Evolutionary conservation across 2,888 invertebrate genomes (phyloP), one percentile per base, ranked within the genome.

Genomic region (Cheilosia vulpina): DNA sequence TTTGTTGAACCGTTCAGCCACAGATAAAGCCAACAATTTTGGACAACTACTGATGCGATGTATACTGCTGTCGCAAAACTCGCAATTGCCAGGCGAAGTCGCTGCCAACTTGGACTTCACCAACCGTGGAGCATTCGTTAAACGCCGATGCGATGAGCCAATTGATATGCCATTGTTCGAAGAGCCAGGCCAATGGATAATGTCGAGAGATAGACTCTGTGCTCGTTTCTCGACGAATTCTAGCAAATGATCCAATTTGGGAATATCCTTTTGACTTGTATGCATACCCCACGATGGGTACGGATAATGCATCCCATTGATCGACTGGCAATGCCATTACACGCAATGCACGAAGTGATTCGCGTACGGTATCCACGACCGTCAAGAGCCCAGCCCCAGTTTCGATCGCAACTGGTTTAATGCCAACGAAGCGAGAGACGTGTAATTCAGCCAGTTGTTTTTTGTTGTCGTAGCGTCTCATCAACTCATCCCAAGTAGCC

Each of bases 1-100:
- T 41, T 72, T 62, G 15, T 52, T 50, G 52, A 72, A 72, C 2
- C 60, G 60, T 50, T 73, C 73, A 55, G 73, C 63, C 65, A 75
- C 66, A 19, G 62, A 19, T 3, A 63, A 9, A 13, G 9, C 31
- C 27, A 60, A 1, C 41, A 60, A 60, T 41, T 55, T 73, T 4
- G 63, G 55, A 21, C 57, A 66, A 15, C 19, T 47, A 15, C 47
- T n/a, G 43, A 50, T 75, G 9, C 75, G 75, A 50, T 75, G 65
- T 5, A 11, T 41, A 2, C 17, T 50, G 9, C 24, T 11, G 57
- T 66, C 57, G 19, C 75, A 75, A 38, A 57, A 75, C 15, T 75
- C 55, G 6, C 65, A 75, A 62, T 62, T 62, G 31, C 72, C 52
- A 52, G 52, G 72, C 6, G 53, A n/a, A 17, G 43, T 62, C 43